Evolutionary conservation across 1,140 invertebrate species (phyloP).

Genomic region (Panagrolaimus sp.): DNA sequence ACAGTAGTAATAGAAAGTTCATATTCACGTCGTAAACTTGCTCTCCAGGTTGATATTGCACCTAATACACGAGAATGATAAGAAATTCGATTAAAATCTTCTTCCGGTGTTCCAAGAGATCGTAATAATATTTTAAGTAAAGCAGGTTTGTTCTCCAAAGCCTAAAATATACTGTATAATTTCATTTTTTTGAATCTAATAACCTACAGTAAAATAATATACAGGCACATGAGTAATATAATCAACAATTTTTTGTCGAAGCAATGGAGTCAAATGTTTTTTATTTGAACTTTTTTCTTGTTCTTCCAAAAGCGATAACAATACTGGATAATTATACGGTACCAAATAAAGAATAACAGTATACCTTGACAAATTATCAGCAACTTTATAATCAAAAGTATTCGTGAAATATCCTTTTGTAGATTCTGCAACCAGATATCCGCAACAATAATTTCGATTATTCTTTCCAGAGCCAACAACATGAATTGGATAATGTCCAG

Average conservation of each 20-base stretch:
- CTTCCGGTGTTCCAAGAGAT: background rate
- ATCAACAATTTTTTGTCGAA: slow-evolving; percentile 67
- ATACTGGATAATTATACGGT: slow-evolving; percentile 95
- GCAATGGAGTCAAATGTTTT: slow-evolving; percentile 81
- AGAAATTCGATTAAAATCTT: background rate
- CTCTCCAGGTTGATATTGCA: background rate
- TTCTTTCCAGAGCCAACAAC: background rate
- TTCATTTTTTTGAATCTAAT: no score
- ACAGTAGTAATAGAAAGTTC: background rate
- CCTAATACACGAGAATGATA: background rate
- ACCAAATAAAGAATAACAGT: slow-evolving; percentile 70
- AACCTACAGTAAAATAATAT: slow-evolving; percentile 82
- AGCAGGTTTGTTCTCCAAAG: slow-evolving; percentile 2
- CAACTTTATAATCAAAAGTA: background rate
- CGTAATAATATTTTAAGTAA: background rate
- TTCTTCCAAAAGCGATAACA: slow-evolving; percentile 83
- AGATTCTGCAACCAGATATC: slow-evolving; percentile 84
- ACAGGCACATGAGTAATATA: slow-evolving; percentile 89
- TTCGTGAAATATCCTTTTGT: slow-evolving; percentile 77
- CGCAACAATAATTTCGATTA: slow-evolving; percentile 80
- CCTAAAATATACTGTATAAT: slow-evolving; percentile 67
- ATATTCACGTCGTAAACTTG: slow-evolving; percentile 18
- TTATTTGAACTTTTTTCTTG: slow-evolving; percentile 77
- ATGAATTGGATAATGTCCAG: background rate
- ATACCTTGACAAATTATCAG: background rate